phyloP scores from a whole-genome alignment of 2,888 invertebrate genomes.

The Desoria tigrina region DNA sequence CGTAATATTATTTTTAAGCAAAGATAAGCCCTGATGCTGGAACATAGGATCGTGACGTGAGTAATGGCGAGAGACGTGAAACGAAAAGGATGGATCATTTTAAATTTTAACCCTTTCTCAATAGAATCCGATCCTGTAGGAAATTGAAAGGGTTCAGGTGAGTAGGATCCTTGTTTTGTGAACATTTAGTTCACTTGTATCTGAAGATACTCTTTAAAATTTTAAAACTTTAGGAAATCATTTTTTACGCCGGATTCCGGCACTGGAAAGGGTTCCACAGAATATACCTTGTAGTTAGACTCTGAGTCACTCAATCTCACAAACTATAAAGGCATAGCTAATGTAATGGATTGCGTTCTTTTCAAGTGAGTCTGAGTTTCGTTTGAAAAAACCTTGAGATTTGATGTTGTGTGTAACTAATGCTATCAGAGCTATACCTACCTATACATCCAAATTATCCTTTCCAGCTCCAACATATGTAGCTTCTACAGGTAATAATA shows the following conservation, averaged over 20 bases:
- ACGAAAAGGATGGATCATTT: slow-evolving; percentile 20
- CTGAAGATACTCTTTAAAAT: no score
- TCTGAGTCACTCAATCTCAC: slow-evolving; percentile 18
- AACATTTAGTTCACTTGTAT: no score
- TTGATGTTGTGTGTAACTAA: not conserved
- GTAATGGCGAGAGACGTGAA: slow-evolving; percentile 15
- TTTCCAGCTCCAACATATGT: no score
- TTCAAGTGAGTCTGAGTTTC: slow-evolving; percentile 11
- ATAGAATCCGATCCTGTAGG: not conserved
- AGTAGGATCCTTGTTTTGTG: not conserved
- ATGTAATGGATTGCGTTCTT: slow-evolving; percentile 14
- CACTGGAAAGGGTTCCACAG: slow-evolving; percentile 18
- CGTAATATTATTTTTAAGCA: no score
- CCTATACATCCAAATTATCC: not conserved
- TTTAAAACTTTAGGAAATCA: no score
- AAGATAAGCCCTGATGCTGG: not conserved
- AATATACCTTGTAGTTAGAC: not conserved
- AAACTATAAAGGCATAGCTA: slow-evolving; percentile 17
- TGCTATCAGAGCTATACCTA: slow-evolving; percentile 12
- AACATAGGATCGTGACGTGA: slow-evolving; percentile 6
- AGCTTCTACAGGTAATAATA: not conserved
- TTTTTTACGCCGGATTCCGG: no score
- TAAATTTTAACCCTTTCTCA: slow-evolving; percentile 21
- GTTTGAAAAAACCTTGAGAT: slow-evolving; percentile 19
- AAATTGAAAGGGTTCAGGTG: slow-evolving; percentile 20